These are phyloP conservation scores for Suillia variegata DNA, from an alignment of 2,888 invertebrate genomes.

Conservation along the genomic window DNA sequence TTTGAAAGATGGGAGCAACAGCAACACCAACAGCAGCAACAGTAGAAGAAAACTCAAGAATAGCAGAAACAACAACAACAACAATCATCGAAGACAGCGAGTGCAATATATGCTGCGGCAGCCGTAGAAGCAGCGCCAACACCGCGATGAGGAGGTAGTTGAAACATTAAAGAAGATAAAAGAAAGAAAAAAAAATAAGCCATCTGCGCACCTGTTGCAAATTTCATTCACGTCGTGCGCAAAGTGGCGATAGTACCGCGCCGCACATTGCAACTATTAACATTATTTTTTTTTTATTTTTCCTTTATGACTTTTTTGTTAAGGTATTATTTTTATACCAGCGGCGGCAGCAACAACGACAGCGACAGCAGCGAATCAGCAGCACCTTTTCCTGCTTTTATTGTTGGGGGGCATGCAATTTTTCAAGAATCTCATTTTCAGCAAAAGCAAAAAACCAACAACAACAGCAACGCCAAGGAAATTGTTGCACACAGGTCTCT, in stretches of 20 bases:
- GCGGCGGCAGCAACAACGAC: too few species aligned
- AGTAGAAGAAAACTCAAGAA: slow-evolving; percentile 38
- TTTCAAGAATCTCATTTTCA: background rate
- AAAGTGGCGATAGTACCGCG: background rate
- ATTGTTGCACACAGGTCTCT: too few species aligned
- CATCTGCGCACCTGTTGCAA: slow-evolving; percentile 17
- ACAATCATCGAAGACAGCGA: too few species aligned
- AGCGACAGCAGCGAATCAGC: background rate
- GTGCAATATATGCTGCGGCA: too few species aligned
- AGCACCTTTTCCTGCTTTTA: slow-evolving; percentile 4
- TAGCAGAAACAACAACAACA: slow-evolving; percentile 12
- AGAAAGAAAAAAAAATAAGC: background rate
- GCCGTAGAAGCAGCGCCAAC: background rate
- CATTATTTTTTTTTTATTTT: background rate
- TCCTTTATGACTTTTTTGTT: background rate
- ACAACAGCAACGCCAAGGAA: too few species aligned
- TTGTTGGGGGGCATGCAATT: background rate
- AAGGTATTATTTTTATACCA: background rate
- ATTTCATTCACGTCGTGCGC: background rate
- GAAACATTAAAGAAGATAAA: too few species aligned
- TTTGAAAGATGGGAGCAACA: slow-evolving; percentile 46
- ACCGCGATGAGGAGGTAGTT: background rate
- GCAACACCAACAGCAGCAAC: too few species aligned
- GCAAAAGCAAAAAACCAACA: too few species aligned
- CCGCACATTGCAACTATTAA: background rate